Conservation (phyloP, 2,888 invertebrate species). For the Coecobrya sp. region DNA sequence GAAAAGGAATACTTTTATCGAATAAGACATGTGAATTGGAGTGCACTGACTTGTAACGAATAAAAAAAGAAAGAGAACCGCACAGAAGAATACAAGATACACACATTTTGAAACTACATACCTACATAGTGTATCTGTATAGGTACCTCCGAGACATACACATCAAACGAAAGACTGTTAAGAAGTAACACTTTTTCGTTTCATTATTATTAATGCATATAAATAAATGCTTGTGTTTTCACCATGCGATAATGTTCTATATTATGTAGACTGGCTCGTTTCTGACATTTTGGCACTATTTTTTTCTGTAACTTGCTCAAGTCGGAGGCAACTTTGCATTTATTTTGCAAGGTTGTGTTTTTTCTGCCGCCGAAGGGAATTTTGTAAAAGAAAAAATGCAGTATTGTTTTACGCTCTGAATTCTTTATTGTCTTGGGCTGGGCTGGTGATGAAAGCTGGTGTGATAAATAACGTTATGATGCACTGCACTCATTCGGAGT, state of each 20-base stretch:
- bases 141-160: slow-evolving; percentile 15
- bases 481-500: slow-evolving; percentile 29
- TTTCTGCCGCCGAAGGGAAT: slow-evolving; percentile 44
- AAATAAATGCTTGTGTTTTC: not conserved
- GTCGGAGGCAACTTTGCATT: not conserved
- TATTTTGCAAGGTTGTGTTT: slow-evolving; percentile 60
- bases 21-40: slow-evolving; percentile 65
- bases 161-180: not conserved
- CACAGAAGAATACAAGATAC: slow-evolving; percentile 39
- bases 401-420: slow-evolving; percentile 71
- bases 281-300: slow-evolving; percentile 64
- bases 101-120: slow-evolving; percentile 15
- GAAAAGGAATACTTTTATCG: slow-evolving; percentile 70
- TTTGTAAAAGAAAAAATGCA: slow-evolving; percentile 7
- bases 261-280: not conserved
- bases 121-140: slow-evolving; percentile 23
- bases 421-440: slow-evolving; percentile 34
- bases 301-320: slow-evolving; percentile 12
- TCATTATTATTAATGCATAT: not conserved
- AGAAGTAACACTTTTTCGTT: slow-evolving; percentile 3
- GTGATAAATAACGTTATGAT: slow-evolving; percentile 1
- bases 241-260: slow-evolving; percentile 13
- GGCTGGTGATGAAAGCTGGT: slow-evolving; percentile 9
- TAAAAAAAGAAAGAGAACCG: slow-evolving; percentile 40
- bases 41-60: slow-evolving; percentile 74